Evolutionary conservation across 2,888 invertebrate species (phyloP), one percentile per base, ranked within the genome.

Genomic region (Xanthorhoe spadicearia): DNA sequence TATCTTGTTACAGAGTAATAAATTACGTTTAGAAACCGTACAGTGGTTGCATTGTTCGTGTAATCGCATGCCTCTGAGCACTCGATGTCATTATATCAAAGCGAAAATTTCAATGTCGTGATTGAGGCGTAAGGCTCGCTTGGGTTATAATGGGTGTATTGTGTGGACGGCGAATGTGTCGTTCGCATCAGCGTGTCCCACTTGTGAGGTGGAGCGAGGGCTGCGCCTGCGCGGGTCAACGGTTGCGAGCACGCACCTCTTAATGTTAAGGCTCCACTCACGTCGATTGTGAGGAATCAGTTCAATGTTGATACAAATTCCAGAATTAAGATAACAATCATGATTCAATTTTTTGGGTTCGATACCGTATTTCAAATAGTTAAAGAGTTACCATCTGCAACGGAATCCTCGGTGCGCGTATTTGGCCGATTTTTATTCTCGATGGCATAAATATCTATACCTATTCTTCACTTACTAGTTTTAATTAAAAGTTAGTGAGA

Each of bases 121-220:
- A 86, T 85, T 82, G 83, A 82, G 78, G 79, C 79, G 81, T 88
- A 86, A 85, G 84, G 74, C 74, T 76, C 23, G 23, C 43, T 55
- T 73, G 72, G 77, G 75, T 78, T 82, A 83, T 89, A 88, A 90
- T 87, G 82, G n/a, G 85, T 75, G 84, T 84, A 89, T 88, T 89
- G 88, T 90, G 83, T 86, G 84, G 84, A 83, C 81, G 83, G 83
- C 83, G 77, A 79, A 87, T 83, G 85, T 68, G 60, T 67, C 56
- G 58, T 50, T 62, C 50, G 53, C 75, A 72, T 66, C 74, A 74
- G 79, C 73, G 79, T 77, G 79, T 69, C 76, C 81, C 82, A 85
- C 82, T 85, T 88, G 84, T 83, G 85, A 84, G 83, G 68, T 78
- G 76, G 75, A 82, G 81, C 80, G 82, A 78, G 38, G 61, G 17